Conservation (phyloP, 2,888 invertebrate species). For the Perdita meconis region DNA sequence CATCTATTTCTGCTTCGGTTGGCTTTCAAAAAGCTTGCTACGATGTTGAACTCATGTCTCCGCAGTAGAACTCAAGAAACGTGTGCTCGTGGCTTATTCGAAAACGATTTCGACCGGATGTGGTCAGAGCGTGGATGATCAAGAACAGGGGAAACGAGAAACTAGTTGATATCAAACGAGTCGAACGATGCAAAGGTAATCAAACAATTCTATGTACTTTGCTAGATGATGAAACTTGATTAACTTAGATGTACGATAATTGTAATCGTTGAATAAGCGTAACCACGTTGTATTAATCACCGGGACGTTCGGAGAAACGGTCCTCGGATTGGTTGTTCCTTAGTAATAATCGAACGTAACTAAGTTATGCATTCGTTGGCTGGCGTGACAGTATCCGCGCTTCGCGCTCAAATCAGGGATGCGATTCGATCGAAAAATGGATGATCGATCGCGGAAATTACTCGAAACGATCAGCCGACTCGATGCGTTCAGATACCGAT, state of each 20-base stretch:
- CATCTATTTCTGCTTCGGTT: too few relatives aligned
- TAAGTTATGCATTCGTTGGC: slow-evolving; percentile 51
- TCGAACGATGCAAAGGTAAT: slow-evolving; percentile 54
- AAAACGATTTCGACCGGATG: slow-evolving; percentile 18
- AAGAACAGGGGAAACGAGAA: slow-evolving; percentile 49
- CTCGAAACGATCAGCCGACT: not conserved
- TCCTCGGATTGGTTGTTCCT: slow-evolving; percentile 44
- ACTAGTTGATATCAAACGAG: slow-evolving; percentile 60
- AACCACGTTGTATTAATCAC: slow-evolving; percentile 61
- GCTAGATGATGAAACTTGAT: slow-evolving; percentile 62
- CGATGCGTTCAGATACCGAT: slow-evolving; percentile 12
- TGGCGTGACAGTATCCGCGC: slow-evolving; percentile 32
- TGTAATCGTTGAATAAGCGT: slow-evolving; percentile 68
- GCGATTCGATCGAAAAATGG: not conserved
- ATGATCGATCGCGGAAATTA: not conserved
- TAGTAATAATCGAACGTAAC: slow-evolving; percentile 53
- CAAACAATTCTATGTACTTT: slow-evolving; percentile 58
- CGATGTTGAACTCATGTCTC: not conserved
- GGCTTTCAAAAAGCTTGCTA: too few relatives aligned
- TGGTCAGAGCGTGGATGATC: slow-evolving; percentile 12
- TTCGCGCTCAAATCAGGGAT: slow-evolving; percentile 31
- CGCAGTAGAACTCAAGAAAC: slow-evolving; percentile 14
- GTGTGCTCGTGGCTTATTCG: slow-evolving; percentile 23
- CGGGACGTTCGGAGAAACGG: slow-evolving; percentile 36
- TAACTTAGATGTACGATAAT: slow-evolving; percentile 65